Evolutionary conservation across 2,888 invertebrate genomes (phyloP).

Genomic region (Morinoia aosen): DNA sequence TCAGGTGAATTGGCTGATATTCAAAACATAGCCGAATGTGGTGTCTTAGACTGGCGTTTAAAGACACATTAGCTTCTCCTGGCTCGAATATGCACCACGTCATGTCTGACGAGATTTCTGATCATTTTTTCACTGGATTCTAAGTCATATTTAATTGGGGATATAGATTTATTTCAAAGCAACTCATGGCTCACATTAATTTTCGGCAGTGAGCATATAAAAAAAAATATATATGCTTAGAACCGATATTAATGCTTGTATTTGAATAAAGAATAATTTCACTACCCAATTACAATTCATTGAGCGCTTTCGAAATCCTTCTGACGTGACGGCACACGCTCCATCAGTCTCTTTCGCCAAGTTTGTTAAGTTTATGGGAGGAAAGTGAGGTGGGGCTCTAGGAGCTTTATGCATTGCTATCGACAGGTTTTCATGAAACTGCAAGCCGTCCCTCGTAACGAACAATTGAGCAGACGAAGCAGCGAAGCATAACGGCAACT

Average conservation of each 20-base stretch:
- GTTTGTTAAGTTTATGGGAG: background rate
- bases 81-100: too few species aligned
- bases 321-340: background rate
- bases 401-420: slow-evolving; percentile 37
- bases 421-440: slow-evolving; percentile 15
- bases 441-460: slow-evolving; percentile 24
- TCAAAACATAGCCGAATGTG: too few species aligned
- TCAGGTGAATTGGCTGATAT: too few species aligned
- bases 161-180: background rate
- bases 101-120: too few species aligned
- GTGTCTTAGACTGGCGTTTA: too few species aligned
- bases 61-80: too few species aligned
- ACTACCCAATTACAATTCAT: background rate
- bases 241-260: too few species aligned
- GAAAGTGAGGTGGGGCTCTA: background rate
- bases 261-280: background rate
- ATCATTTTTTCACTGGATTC: too few species aligned
- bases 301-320: background rate
- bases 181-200: background rate
- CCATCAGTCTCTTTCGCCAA: background rate
- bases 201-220: background rate
- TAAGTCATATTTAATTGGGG: background rate
- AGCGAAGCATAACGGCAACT: slow-evolving; percentile 37
- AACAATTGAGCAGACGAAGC: slow-evolving; percentile 43
- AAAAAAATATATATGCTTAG: background rate